These are phyloP conservation scores for Hemitrygon akajei DNA, from an alignment of 2,797 vertebrate species.

Conservation along the genomic window DNA sequence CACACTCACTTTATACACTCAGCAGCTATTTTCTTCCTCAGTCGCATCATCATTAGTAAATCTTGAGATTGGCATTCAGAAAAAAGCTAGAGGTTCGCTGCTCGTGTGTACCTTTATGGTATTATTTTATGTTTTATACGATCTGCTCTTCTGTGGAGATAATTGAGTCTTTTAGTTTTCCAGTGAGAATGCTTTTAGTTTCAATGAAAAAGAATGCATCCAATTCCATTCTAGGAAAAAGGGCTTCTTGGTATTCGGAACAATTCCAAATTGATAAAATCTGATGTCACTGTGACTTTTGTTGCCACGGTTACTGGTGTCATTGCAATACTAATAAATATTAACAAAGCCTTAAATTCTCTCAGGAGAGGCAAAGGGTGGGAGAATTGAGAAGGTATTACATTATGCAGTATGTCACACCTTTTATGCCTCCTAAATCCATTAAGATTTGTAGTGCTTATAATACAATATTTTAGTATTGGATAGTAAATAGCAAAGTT, in stretches of 20 bases:
- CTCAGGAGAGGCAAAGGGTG: background rate
- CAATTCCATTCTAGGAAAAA: background rate
- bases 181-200: background rate
- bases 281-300: background rate
- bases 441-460: background rate
- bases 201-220: background rate
- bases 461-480: background rate
- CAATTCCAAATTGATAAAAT: background rate
- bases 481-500: background rate
- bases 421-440: background rate
- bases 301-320: background rate
- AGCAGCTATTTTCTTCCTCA: background rate
- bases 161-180: background rate
- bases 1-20: background rate
- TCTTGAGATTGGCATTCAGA: background rate
- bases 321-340: background rate
- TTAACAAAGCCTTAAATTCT: background rate
- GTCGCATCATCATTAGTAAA: background rate
- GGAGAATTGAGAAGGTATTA: background rate
- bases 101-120: background rate
- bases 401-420: background rate
- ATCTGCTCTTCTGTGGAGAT: background rate
- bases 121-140: background rate
- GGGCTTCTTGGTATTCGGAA: background rate
- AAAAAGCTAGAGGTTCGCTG: background rate